Base-by-base conservation (phyloP, 2,888 invertebrate species). In the Drosophila koepferae region DNA sequence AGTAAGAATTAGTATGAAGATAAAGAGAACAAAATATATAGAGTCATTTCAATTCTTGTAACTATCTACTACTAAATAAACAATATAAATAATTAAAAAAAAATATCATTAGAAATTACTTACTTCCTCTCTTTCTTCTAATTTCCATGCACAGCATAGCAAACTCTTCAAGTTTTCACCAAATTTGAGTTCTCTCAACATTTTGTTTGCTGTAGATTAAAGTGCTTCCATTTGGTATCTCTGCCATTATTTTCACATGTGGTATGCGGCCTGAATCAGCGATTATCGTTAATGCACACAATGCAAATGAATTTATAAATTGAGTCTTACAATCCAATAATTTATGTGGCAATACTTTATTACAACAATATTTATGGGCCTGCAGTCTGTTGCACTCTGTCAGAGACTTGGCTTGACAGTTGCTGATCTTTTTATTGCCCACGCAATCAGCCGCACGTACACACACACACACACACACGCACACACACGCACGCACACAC, bases 401-500 rank as follows among this genome's bases (percentile, higher is more conserved):
- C 46, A 58, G 49, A 58, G 68, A 53, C 67, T 70, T 73, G 63
- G 41, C 65, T 63, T 71, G 82, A 78, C 77, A 78, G 63, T 51
- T 53, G 71, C 63, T 86, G 85, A 85, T 85, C 90, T 90, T 90
- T 90, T 90, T 87, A 84, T 86, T 81, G 79, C 75, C 58, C 66
- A 60, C 58, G 59, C 77, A 63, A 74, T 64, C 70, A 53, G 59
- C 56, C 67, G 34, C 68, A 56, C 40, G 12, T 49, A 55, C 53
- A 9, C 49, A 55, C 62, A 28, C 68, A 56, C 40, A 16, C 53
- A 55, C 53, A 9, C 49, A 55, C 62, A 28, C 41, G 48, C 49
- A 44, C 14, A 28, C 18, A 4, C 23, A 14, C 14, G 10, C 43
- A 18, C 68, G 31, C 64, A 53, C 34, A 9, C 48, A 58, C 51